A percentile compares a stretch with the other conserved stretches of the same genome.
These are phyloP conservation scores for Thripadectes ignobilis DNA, from an alignment of 2,797 vertebrate genomes.

Conservation along the genomic window DNA sequence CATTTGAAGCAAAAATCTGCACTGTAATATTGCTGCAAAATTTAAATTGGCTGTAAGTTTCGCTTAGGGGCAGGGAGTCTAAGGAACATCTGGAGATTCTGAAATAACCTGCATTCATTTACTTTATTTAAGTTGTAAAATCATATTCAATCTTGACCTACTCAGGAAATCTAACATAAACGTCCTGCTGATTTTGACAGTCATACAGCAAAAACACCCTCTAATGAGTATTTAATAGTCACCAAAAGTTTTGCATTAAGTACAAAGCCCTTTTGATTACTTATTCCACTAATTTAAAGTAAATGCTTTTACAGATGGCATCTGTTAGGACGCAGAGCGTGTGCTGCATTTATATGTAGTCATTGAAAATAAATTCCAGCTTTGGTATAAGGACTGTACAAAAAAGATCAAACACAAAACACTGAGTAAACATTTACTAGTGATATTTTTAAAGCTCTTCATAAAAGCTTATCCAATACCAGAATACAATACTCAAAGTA, in stretches of 20 bases:
- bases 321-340: conserved; percentile 82
- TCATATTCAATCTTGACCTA: conserved; percentile 86
- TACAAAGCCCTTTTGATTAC: conserved; percentile 89
- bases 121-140: conserved; percentile 85
- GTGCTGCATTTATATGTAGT: conserved; percentile 80
- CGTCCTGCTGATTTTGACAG: conserved; percentile 86
- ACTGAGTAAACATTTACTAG: conserved; percentile 78
- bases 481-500: conserved; percentile 53
- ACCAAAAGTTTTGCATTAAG: conserved; percentile 88
- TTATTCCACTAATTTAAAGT: conserved; percentile 88
- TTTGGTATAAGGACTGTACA: conserved; percentile 73
- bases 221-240: conserved; percentile 88
- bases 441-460: conserved; percentile 70
- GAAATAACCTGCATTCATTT: conserved; percentile 84
- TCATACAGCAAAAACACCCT: conserved; percentile 85
- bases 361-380: conserved; percentile 84
- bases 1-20: conserved; percentile 50
- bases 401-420: conserved; percentile 78
- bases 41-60: conserved; percentile 77
- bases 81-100: conserved; percentile 83
- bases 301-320: conserved; percentile 88
- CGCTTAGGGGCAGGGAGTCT: conserved; percentile 69
- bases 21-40: conserved; percentile 66
- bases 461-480: conserved; percentile 75
- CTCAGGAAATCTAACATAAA: conserved; percentile 87